Conservation (phyloP, 2,888 invertebrate genomes). For the Strigamia crassipes region DNA sequence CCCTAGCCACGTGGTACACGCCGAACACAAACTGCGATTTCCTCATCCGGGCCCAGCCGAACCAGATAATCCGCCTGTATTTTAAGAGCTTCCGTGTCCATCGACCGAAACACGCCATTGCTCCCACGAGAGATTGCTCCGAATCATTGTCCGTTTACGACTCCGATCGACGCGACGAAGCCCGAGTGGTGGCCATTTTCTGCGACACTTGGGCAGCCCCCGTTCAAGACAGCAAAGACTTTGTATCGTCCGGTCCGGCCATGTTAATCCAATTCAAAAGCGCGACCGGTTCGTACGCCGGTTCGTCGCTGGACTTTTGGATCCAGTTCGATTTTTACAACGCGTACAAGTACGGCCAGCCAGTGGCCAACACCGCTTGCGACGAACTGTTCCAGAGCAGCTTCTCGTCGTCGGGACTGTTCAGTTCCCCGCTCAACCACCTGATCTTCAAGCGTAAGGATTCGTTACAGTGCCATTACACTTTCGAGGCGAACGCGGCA, state of each 20-base stretch:
- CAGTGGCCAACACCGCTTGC: conserved; percentile 78
- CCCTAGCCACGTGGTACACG: conserved; percentile 92
- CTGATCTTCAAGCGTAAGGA: conserved; percentile 73
- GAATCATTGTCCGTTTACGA: conserved; percentile 89
- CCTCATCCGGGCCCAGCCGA: conserved; percentile 80
- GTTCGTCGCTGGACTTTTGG: conserved; percentile 91
- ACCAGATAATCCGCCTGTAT: conserved; percentile 85
- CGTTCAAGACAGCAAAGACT: conserved; percentile 85
- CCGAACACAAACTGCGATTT: conserved; percentile 93
- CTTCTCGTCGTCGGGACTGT: conserved; percentile 72
- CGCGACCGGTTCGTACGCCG: conserved; percentile 89
- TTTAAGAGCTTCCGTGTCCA: conserved; percentile 90
- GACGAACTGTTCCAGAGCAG: conserved; percentile 87
- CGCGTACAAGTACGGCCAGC: conserved; percentile 82
- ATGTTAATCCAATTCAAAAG: conserved; percentile 87
- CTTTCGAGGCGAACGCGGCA: conserved; percentile 53
- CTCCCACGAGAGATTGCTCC: conserved; percentile 85
- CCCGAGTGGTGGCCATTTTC: conserved; percentile 88
- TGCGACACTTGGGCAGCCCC: conserved; percentile 92
- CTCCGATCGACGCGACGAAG: conserved; percentile 83
- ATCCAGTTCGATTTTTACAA: conserved; percentile 93
- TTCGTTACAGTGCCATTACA: conserved; percentile 65
- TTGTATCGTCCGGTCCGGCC: conserved; percentile 83
- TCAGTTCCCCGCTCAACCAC: conserved; percentile 83
- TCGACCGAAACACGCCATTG: conserved; percentile 82